Base-by-base conservation (phyloP, 2,797 vertebrate genomes). In the Fratercula arctica region DNA sequence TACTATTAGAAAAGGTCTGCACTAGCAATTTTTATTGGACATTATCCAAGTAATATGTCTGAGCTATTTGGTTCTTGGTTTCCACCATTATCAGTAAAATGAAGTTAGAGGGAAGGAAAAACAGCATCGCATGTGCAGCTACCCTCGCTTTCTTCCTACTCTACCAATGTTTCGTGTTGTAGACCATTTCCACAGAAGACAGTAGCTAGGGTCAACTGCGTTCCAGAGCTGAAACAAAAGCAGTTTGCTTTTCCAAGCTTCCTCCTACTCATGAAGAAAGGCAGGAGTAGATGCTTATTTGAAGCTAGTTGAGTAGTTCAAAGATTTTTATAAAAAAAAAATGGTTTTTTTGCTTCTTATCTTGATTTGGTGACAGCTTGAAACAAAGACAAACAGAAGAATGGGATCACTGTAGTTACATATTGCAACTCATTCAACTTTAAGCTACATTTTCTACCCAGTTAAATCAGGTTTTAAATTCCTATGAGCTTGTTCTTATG, bases 401-500 rank as follows among this genome's bases (percentile, higher is more conserved):
- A 82, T 53, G 37, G 35, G 23, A 78, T 60, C 50, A 16, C 35
- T 85, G 31, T 39, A 79, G 57, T 76, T 66, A 31, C 35, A 25
- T 67, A 67, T 37, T 60, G 73, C n/a, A 93, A 73, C 48, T 17
- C 33, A 64, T 88, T 76, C 3, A 83, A 84, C 39, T 91, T 96
- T 53, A 88, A 43, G 37, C 17, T 63, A 59, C 14, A 45, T 89
- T 75, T 92, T 93, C 56, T 54, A n/a, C 16, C 13, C 25, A 51
- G 12, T 78, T 96, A 92, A 84, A 82, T 91, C 43, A 76, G 84
- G 68, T n/a, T 88, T 82, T 93, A 82, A 84, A 68, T 95, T 61
- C 73, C 68, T 95, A 68, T 92, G n/a, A 50, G 37, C 59, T 78
- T 87, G 21, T 41, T 73, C 33, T 95, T 86, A 61, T 81, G 54